These are phyloP conservation scores for Euplagia quadripunctaria DNA, from an alignment of 2,888 invertebrate species.

Conservation along the genomic window DNA sequence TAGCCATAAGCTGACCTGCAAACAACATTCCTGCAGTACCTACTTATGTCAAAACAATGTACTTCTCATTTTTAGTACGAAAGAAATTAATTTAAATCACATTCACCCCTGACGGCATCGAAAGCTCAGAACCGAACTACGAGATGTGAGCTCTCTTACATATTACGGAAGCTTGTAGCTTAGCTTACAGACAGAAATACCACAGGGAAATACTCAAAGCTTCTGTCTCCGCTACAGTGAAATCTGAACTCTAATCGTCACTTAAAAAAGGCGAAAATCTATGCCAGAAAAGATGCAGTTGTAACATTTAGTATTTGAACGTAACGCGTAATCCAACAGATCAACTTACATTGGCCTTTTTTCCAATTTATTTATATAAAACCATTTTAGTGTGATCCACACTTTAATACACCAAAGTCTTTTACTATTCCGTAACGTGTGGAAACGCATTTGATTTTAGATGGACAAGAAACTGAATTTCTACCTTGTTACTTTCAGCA, in stretches of 20 bases:
- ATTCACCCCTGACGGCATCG: conserved; percentile 17
- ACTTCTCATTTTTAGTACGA: not conserved
- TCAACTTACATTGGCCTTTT: conserved; percentile 27
- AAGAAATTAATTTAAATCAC: conserved; percentile 29
- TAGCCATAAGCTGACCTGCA: no score
- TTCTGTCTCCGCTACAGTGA: not conserved
- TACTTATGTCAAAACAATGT: not conserved
- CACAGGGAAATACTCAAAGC: conserved; percentile 31
- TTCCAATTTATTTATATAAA: conserved; percentile 24
- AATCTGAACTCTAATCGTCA: conserved; percentile 9
- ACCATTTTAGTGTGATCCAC: conserved; percentile 29
- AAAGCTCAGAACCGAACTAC: not conserved
- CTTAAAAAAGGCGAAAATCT: conserved; percentile 5
- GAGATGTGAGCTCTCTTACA: conserved; percentile 28
- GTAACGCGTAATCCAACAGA: conserved; percentile 12
- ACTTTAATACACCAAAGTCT: conserved; percentile 33
- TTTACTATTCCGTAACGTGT: conserved; percentile 20
- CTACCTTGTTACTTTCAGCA: not conserved
- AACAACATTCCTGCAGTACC: not conserved
- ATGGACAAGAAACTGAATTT: conserved; percentile 3
- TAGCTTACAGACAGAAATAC: conserved; percentile 30
- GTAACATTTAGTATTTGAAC: conserved; percentile 14
- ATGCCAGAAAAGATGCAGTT: not conserved
- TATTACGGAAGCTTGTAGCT: conserved; percentile 35
- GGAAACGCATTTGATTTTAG: conserved; percentile 18